Base-by-base conservation (phyloP, 2,888 invertebrate genomes). In the Pristionchus maxplancki region DNA sequence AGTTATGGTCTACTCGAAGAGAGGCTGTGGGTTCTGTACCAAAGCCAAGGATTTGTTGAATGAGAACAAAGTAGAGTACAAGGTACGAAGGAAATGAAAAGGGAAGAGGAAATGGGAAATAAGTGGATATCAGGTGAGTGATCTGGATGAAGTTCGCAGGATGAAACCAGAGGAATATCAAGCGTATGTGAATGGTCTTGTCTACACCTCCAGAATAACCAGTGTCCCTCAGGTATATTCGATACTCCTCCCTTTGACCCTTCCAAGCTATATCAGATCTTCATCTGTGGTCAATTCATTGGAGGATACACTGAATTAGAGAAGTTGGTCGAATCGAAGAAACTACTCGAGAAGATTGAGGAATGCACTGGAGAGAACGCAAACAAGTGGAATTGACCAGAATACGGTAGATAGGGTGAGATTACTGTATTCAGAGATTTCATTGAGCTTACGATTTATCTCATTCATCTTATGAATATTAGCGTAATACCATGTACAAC, bases 291-390 rank as follows among this genome's bases (percentile, higher is more conserved):
- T 1, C 90, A 90, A 40, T 91, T 92, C 86, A 86, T 92, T 44
- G 92, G 92, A 44, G 94, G 94, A 28, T 94, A 88, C 89, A 93
- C 93, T 4, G 93, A 94, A 82, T 89, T 94, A 78, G 89, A 91
- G 11, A 90, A 90, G 31, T 91, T 94, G n/a, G 85, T 89, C 40
- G 90, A 93, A 83, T 89, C 91, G 40, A 91, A 91, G 24, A 89
- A 92, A 40, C 89, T 94, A 20, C 88, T 91, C 17, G 40, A 44
- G 71, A 48, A 20, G 50, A 53, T 87, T 34, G 86, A 87, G 13
- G 86, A 87, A 58, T 87, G 86, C 71, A 87, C 86, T 31, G 86
- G 86, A 48, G 86, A 87, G 50, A 87, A 87, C n/a, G 67, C 71
- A 50, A 53, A 31, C 31, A 71, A 20, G 37, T 71, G 67, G 86